Percentiles rank a stretch among this genome's conserved stretches.
These are phyloP conservation scores for Galaxea fascicularis DNA, from an alignment of 92 coral and sea anemone species.

Conservation along the genomic window DNA sequence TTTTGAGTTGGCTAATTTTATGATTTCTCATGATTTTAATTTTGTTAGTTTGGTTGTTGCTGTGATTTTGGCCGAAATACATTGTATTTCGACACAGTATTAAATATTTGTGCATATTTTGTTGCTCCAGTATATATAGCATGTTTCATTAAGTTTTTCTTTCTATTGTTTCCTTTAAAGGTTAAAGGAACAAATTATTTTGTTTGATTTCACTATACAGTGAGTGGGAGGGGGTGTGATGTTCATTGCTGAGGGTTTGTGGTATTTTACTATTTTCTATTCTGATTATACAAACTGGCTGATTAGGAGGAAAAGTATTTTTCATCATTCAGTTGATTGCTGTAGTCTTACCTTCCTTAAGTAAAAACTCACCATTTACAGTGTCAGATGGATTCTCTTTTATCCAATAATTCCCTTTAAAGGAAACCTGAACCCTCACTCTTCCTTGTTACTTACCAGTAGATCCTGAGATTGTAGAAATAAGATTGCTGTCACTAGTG, in stretches of 20 bases:
- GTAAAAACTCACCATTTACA: neutral
- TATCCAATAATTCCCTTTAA: neutral
- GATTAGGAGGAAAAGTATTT: too few species aligned
- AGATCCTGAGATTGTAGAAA: too few species aligned
- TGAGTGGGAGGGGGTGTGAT: neutral
- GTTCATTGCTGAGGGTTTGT: neutral
- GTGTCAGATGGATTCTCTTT: constrained; percentile 9
- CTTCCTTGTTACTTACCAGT: too few species aligned
- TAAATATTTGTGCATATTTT: neutral
- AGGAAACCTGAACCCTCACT: constrained; percentile 28
- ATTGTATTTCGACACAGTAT: neutral
- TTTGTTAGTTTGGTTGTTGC: too few species aligned
- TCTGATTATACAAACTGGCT: neutral
- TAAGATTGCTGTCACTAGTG: too few species aligned
- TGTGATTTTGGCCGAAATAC: too few species aligned
- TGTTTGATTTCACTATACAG: neutral
- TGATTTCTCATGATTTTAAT: too few species aligned
- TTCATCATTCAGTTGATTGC: neutral
- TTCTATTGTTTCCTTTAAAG: neutral
- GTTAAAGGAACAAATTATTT: neutral
- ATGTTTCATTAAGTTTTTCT: neutral
- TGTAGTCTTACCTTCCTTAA: too few species aligned
- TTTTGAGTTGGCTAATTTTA: too few species aligned
- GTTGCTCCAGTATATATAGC: neutral
- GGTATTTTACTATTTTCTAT: neutral